These are phyloP conservation scores for Hucho hucho DNA, from an alignment of 2,113 vertebrate genomes.

Conservation along the genomic window DNA sequence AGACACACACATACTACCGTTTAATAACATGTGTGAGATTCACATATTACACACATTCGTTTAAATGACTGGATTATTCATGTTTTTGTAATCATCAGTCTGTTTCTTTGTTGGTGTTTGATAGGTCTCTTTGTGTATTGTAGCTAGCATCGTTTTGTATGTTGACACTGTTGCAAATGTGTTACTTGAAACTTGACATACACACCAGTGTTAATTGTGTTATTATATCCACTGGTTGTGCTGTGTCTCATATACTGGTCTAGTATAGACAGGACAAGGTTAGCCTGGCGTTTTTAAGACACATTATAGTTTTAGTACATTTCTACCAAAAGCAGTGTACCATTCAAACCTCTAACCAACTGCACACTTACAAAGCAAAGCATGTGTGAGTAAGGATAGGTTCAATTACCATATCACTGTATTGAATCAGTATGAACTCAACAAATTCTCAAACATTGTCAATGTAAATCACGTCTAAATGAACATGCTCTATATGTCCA, in stretches of 20 bases:
- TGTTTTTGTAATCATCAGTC: neutral
- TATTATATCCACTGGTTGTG: neutral
- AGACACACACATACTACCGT: neutral
- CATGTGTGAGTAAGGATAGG: neutral
- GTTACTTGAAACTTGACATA: neutral
- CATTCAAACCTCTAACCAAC: constrained; percentile 24
- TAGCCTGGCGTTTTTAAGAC: neutral
- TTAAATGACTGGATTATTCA: neutral
- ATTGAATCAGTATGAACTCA: neutral
- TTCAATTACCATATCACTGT: neutral
- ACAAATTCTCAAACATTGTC: neutral
- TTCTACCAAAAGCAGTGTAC: neutral
- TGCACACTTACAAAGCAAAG: constrained; percentile 15
- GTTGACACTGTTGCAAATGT: neutral
- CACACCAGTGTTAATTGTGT: neutral
- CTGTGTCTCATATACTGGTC: constrained; percentile 2
- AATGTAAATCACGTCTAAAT: neutral
- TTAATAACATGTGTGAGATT: neutral
- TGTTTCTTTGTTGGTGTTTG: neutral
- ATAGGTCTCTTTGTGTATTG: neutral
- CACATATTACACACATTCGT: neutral
- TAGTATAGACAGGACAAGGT: neutral
- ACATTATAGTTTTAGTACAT: neutral
- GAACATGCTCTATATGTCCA: neutral
- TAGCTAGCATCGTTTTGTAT: neutral